These are phyloP conservation scores for Hormiphora californensis DNA, from an alignment of 37 sponge, comb jelly and placozoan genomes.

Conservation along the genomic window DNA sequence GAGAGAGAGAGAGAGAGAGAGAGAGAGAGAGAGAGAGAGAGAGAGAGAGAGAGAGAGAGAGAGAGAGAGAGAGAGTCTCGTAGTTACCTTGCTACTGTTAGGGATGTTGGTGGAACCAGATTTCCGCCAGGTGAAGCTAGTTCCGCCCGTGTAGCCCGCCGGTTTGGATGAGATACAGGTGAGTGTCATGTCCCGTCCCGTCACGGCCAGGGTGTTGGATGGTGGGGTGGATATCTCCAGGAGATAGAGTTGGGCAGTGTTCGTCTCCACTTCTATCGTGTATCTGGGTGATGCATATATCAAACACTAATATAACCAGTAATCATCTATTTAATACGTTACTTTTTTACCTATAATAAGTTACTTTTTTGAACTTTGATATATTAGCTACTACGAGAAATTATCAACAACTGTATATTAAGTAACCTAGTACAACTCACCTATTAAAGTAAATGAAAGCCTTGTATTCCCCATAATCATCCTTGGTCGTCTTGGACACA, in stretches of 20 bases:
- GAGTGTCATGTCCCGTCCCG: not conserved
- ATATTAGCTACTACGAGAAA: not conserved
- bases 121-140: not conserved
- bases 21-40: too few relatives aligned
- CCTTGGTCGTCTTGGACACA: not conserved
- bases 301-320: too few relatives aligned
- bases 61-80: too few relatives aligned
- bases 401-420: not conserved
- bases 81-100: too few relatives aligned
- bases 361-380: not conserved
- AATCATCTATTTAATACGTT: not conserved
- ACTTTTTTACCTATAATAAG: not conserved
- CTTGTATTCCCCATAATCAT: slow-evolving; percentile 8
- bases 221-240: not conserved
- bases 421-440: not conserved
- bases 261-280: not conserved
- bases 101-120: not conserved
- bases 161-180: slow-evolving; percentile 5
- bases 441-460: not conserved
- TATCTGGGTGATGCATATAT: too few relatives aligned
- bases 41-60: too few relatives aligned
- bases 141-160: not conserved
- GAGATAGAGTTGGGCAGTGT: not conserved
- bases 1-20: too few relatives aligned
- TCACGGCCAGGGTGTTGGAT: not conserved